Evolutionary conservation across 2,113 vertebrate species (phyloP), one percentile per base, ranked within the genome.

Genomic region (Datnioides undecimradiatus): DNA sequence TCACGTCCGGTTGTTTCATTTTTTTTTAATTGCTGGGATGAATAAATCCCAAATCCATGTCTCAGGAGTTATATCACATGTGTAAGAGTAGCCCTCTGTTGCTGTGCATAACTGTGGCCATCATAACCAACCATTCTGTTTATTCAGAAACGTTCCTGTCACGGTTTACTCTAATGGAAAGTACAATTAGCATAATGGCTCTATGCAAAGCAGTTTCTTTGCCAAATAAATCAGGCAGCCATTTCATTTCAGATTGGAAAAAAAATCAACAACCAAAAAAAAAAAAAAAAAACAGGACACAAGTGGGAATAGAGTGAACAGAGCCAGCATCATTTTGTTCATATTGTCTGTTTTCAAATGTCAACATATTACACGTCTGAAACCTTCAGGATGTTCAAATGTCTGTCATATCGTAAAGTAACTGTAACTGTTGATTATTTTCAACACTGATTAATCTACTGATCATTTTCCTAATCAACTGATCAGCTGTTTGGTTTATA

Each of bases 171-270:
- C 60, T 52, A 79, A 79, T 83, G 51, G 41, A 31, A 63, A 84
- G 57, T 40, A 19, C 27, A 81, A 74, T 78, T 55, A 67, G 29
- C 38, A n/a, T 49, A 51, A 81, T 51, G 43, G 58, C 33, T 55
- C 57, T 25, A 55, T 48, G 71, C 19, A 66, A 64, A 66, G 38
- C 33, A 14, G n/a, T 58, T 73, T 27, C 46, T 7, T 31, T 76
- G 46, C 8, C 54, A 79, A 40, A 57, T 33, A 13, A 80, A 36
- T 68, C 31, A 49, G n/a, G 77, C 33, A 63, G n/a, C 29, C n/a
- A 57, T 21, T 11, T 38, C 70, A 41, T 31, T 43, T 6, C 21
- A 9, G 16, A 10, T 17, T 38, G 29, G 12, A 3, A 21, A 8
- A 3, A 2, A n/a, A n/a, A n/a, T n/a, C n/a, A n/a, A n/a, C n/a